Base-by-base conservation (phyloP, 2,797 vertebrate genomes). In the Cyclopterus lumpus region DNA sequence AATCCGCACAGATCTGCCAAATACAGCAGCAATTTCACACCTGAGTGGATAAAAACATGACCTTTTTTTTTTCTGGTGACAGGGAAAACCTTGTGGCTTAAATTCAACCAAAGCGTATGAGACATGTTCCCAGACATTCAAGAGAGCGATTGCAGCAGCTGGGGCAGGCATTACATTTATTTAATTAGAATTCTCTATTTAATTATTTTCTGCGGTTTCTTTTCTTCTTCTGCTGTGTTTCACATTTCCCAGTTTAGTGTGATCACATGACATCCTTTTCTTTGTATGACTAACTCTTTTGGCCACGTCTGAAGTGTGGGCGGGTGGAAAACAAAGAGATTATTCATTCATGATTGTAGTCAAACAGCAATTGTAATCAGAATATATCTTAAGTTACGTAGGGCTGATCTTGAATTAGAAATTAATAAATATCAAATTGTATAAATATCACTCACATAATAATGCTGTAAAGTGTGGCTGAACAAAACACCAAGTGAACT, bases 1-100 rank as follows among this genome's bases (percentile, higher is more conserved):
- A 94, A 93, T 91, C 90, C 61, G 58, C 75, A 63, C 85, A 78
- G 64, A 89, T 92, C 89, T 92, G 87, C 90, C 93, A 94, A 93
- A 94, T 90, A 90, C 91, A 92, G 89, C 90, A 88, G 90, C 88
- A 94, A 93, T 94, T 94, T 93, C 92, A 92, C 89, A 92, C 91
- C 92, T 90, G 90, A 92, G 88, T 83, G 84, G 90, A 88, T 89
- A 88, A 92, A 93, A 94, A 94, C 92, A 93, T 79, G 90, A 88
- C 90, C 88, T 91, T 92, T 66, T 76, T 94, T 92, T 91, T 77
- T 63, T 74, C 82, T 14, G 16, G 65, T 90, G 91, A 92, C 91
- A 85, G 88, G 82, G 46, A 77, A 86, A 90, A 87, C 46, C 77
- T 90, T 64, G 18, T 55, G 3, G 86, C 86, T 82, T 76, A 76